Evolutionary conservation across 2,113 vertebrate species (phyloP), one percentile per base, ranked within the genome.

Genomic region (Lepus timidus): DNA sequence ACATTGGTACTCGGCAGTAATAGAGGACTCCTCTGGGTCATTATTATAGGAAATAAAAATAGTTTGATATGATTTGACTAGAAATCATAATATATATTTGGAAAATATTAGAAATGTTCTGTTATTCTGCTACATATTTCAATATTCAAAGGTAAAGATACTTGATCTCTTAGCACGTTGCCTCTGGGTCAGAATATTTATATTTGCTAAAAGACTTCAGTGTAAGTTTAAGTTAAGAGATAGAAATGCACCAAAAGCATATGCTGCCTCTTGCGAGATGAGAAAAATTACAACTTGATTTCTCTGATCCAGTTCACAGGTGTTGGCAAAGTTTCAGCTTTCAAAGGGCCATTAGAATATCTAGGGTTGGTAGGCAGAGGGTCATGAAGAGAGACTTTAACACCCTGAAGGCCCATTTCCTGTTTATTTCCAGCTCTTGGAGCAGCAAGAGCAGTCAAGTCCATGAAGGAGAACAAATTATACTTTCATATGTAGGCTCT

Each of bases 61-160:
- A 78, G 58, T 13, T 17, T 52, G 31, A 62, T 52, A 79, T 8
- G 68, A 71, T 81, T 12, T 89, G 49, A 71, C 44, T 73, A 73
- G 78, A 71, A 85, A 76, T 70, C 25, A 61, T 29, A 52, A 1
- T 44, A 52, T 4, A 27, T 44, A 58, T 76, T 73, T 36, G 10
- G 61, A 85, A 64, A 85, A 80, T 10, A 44, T 55, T 74, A 92
- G 90, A 88, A 70, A 6, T 25, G 12, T 87, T 88, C 11, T 75
- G 16, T 79, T 70, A 68, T 71, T 87, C n/a, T 93, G 33, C 23
- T 64, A 13, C 44, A 39, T 88, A 49, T 83, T 90, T 70, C 68
- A 85, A 68, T 82, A 92, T 44, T 71, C 17, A 88, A 93, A 86
- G 33, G 36, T n/a, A 33, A 71, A 87, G 79, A 95, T 64, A 73